phyloP scores from a whole-genome alignment of 2,113 vertebrate genomes.

The Lycocorax pyrrhopterus region DNA sequence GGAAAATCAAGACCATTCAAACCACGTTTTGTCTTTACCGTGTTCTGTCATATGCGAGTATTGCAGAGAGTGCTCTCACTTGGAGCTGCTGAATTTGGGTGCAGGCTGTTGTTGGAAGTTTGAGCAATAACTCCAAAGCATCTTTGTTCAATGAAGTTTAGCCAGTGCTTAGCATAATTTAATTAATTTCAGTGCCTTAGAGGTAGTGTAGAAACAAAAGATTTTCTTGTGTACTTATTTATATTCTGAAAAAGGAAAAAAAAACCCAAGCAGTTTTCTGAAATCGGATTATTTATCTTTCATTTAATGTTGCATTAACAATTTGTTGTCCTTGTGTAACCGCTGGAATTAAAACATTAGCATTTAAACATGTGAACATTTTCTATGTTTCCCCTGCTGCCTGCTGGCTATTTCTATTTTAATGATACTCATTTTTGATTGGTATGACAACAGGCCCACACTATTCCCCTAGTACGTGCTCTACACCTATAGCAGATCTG shows the following conservation, averaged over 20 bases:
- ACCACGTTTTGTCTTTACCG: neutral
- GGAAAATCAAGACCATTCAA: neutral
- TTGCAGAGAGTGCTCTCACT: neutral
- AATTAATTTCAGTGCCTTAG: slow-evolving; percentile 19
- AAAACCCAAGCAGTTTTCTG: neutral
- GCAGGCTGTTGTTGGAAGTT: neutral
- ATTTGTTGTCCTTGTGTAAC: slow-evolving; percentile 77
- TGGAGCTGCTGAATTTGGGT: neutral
- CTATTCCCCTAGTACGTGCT: neutral
- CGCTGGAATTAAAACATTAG: slow-evolving; percentile 77
- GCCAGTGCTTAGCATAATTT: neutral
- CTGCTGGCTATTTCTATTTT: neutral
- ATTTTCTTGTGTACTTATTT: slow-evolving; percentile 26
- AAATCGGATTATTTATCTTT: slow-evolving; percentile 48
- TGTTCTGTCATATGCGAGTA: neutral
- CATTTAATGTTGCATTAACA: slow-evolving; percentile 77
- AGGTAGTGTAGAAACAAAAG: slow-evolving; percentile 12
- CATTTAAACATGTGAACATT: slow-evolving; percentile 70
- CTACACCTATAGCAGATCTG: neutral
- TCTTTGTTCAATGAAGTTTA: neutral
- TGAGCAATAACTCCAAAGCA: neutral
- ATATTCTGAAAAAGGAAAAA: neutral
- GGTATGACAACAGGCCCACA: neutral
- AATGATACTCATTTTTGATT: neutral
- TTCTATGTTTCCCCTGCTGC: slow-evolving; percentile 30